Conservation (phyloP, 2,888 invertebrate species). For the Axea sp. region DNA sequence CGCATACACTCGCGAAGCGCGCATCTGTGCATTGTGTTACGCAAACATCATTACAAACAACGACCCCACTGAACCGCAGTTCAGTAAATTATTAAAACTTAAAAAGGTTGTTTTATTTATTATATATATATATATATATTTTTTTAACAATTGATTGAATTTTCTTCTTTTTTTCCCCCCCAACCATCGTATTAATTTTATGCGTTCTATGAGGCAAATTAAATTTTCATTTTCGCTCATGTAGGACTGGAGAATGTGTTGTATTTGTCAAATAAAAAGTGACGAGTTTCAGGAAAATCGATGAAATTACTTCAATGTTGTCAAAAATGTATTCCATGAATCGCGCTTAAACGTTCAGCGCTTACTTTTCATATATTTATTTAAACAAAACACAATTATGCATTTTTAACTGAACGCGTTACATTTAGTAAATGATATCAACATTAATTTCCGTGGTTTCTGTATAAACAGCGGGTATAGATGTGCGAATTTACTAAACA, state of each 20-base stretch:
- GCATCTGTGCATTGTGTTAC: no score
- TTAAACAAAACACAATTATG: neutral
- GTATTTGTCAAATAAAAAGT: constrained; percentile 4
- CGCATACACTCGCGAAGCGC: no score
- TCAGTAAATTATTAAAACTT: no score
- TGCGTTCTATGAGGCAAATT: neutral
- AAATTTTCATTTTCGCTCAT: neutral
- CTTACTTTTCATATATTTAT: constrained; percentile 1
- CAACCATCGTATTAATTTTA: neutral
- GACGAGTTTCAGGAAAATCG: neutral
- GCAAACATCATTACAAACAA: no score
- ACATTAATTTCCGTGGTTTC: neutral
- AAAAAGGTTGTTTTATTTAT: no score
- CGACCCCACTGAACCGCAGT: no score
- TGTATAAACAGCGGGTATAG: no score
- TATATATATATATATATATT: neutral
- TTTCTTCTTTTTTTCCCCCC: no score
- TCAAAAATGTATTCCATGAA: constrained; percentile 17
- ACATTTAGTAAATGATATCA: constrained; percentile 2
- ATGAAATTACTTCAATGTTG: constrained; percentile 23
- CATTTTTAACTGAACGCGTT: constrained; percentile 5
- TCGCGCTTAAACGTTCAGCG: neutral
- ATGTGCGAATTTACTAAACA: no score
- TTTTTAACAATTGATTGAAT: neutral
- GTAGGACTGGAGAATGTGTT: neutral